Evolutionary conservation across 2,113 vertebrate species (phyloP), one percentile per base, ranked within the genome.

Genomic region (Hemicordylus capensis): DNA sequence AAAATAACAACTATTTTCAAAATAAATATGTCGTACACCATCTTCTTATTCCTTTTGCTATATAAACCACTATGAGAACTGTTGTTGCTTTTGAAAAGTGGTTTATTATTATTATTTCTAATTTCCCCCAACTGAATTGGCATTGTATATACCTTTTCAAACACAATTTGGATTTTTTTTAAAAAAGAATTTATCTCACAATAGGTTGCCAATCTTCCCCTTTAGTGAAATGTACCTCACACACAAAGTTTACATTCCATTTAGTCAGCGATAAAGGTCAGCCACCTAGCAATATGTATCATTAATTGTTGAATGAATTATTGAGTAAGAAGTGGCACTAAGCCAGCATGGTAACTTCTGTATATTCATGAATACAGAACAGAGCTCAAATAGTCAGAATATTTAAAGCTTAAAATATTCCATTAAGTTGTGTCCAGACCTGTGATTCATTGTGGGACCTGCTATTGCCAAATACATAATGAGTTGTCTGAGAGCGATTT

Each of bases 281-380:
- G 31, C 51, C 39, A 78, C 83, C 64, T 78, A 78, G 64, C 75
- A 78, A 70, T 85, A 85, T 44, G 39, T 85, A 59, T 78, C 64
- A 44, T 78, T 78, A 78, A 78, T 85, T 70, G 64, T 70, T 48
- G 58, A 78, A 85, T 85, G 63, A 78, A 85, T 85, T 78, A 85
- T 78, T 78, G 51, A 85, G 6, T 17, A 37, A 75, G 70, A 64
- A 75, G 58, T 64, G 44, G 58, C 72, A 59, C 31, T n/a, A 85
- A 61, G 67, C 39, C 26, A 59, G 51, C 11, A 19, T 34, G 28
- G 54, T 77, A 70, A 70, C 64, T 78, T 70, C 59, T 78, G 51
- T 59, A 78, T 44, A 28, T 78, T 70, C 83, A 70, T 70, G 39
- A 85, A 78, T 70, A 70, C 70, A 85, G 67, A 73, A 46, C 51